phyloP scores from a whole-genome alignment of 1,140 invertebrate species.

The Ips typographus region DNA sequence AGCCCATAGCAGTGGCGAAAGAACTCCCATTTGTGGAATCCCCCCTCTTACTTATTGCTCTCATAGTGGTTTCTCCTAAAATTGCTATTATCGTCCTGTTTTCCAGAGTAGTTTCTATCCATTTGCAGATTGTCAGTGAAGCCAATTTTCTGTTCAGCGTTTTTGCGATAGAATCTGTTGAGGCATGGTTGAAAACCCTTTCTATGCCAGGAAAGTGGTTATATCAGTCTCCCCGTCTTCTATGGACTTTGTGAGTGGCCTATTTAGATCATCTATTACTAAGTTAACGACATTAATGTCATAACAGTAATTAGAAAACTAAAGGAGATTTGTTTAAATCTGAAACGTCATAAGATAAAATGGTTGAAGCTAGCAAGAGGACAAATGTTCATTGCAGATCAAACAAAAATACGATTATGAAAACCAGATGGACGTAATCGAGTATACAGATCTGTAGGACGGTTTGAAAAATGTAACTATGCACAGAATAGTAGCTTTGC shows the following conservation, averaged over 20 bases:
- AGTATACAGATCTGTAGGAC: conserved; percentile 20
- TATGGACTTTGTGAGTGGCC: neutral
- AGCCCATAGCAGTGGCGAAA: too few relatives aligned
- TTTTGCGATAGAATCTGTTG: too few relatives aligned
- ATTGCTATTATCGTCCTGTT: too few relatives aligned
- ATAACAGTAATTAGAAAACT: conserved; percentile 9
- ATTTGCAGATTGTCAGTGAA: too few relatives aligned
- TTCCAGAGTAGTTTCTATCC: too few relatives aligned
- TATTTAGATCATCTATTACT: neutral
- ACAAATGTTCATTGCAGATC: neutral
- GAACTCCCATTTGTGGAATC: too few relatives aligned
- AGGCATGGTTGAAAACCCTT: too few relatives aligned
- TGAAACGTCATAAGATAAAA: neutral
- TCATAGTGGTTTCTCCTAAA: too few relatives aligned
- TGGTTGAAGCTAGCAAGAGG: conserved; percentile 1
- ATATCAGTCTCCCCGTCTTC: neutral
- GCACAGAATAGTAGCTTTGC: conserved; percentile 40
- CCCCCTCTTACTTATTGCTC: too few relatives aligned
- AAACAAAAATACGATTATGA: conserved; percentile 3
- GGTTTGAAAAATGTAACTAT: conserved; percentile 40
- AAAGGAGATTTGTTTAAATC: neutral
- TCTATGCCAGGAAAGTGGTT: neutral
- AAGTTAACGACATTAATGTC: neutral
- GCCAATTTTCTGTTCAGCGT: too few relatives aligned
- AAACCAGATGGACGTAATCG: conserved; percentile 19